Percentiles rank a stretch among this genome's conserved stretches.
Evolutionary conservation across 2,113 vertebrate species (phyloP).

Genomic region (Vidua chalybeata): DNA sequence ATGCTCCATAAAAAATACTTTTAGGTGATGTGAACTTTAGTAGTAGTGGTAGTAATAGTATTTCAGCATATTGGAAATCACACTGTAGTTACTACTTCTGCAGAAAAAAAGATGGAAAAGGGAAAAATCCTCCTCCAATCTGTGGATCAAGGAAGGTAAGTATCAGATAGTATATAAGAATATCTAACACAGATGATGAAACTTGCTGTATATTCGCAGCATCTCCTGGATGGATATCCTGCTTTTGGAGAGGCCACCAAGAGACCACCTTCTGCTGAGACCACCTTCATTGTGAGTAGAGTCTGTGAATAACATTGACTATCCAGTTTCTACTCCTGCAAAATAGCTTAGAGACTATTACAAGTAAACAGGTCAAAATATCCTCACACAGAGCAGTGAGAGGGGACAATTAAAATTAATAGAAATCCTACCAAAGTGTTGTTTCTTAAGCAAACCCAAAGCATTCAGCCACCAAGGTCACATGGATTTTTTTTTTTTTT

Average conservation of each 20-base stretch:
- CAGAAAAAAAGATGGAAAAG: not conserved
- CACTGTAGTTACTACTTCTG: not conserved
- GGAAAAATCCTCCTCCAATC: not conserved
- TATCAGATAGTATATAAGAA: not conserved
- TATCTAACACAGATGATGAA: not conserved
- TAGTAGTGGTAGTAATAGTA: not conserved
- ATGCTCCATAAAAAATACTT: not conserved
- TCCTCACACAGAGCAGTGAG: not conserved
- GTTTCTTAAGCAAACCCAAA: not conserved
- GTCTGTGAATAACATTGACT: not conserved
- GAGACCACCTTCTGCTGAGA: not conserved
- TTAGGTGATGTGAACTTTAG: not conserved
- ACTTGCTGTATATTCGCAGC: not conserved
- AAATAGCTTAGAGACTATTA: not conserved
- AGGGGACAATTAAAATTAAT: not conserved
- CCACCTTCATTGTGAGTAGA: not conserved
- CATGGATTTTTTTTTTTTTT: not conserved
- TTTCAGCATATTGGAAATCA: not conserved
- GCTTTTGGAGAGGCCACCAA: not conserved
- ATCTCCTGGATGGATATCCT: not conserved
- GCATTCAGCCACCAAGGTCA: not conserved
- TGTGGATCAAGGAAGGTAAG: not conserved
- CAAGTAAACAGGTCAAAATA: not conserved
- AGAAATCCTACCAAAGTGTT: not conserved
- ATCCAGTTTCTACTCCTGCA: not conserved